Percentiles rank a stretch among this genome's conserved stretches.
phyloP scores from a whole-genome alignment of 2,888 invertebrate species.

The Drosophila rubida region DNA sequence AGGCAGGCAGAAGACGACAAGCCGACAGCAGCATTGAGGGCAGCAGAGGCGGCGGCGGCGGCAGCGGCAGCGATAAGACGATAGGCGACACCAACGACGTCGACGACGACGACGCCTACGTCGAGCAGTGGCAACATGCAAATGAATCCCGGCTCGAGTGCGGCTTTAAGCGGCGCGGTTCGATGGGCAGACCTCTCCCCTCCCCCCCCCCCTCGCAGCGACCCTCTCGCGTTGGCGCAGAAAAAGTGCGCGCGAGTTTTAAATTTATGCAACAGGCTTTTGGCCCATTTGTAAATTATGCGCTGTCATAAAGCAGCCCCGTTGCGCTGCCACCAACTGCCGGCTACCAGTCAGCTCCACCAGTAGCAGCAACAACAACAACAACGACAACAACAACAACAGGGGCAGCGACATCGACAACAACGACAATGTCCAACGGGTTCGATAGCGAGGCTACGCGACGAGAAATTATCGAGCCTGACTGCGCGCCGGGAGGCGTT shows the following conservation, averaged over 20 bases:
- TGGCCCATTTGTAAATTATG: slow-evolving; percentile 79
- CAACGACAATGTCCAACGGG: slow-evolving; percentile 41
- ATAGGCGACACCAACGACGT: slow-evolving; percentile 11
- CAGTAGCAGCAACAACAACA: slow-evolving; percentile 7
- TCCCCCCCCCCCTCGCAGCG: not conserved
- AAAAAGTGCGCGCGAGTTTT: slow-evolving; percentile 37
- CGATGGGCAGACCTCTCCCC: not conserved
- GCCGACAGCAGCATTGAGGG: slow-evolving; percentile 48
- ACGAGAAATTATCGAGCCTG: slow-evolving; percentile 66
- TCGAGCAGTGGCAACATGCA: slow-evolving; percentile 54
- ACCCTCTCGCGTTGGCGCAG: not conserved
- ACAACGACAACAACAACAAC: not conserved
- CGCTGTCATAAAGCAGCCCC: slow-evolving; percentile 77
- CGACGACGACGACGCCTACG: too few species aligned
- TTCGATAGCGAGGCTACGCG: slow-evolving; percentile 52
- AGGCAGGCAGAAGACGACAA: slow-evolving; percentile 42
- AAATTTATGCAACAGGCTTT: slow-evolving; percentile 78
- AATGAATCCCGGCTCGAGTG: slow-evolving; percentile 54
- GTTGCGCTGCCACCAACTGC: slow-evolving; percentile 25
- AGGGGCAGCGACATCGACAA: not conserved
- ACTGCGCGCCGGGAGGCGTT: slow-evolving; percentile 11
- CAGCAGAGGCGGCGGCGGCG: slow-evolving; percentile 24
- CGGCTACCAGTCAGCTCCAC: slow-evolving; percentile 17
- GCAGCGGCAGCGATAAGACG: slow-evolving; percentile 52
- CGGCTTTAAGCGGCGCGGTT: slow-evolving; percentile 53